Evolutionary conservation across 2,113 vertebrate genomes (phyloP).

Genomic region (Nanorana parkeri): DNA sequence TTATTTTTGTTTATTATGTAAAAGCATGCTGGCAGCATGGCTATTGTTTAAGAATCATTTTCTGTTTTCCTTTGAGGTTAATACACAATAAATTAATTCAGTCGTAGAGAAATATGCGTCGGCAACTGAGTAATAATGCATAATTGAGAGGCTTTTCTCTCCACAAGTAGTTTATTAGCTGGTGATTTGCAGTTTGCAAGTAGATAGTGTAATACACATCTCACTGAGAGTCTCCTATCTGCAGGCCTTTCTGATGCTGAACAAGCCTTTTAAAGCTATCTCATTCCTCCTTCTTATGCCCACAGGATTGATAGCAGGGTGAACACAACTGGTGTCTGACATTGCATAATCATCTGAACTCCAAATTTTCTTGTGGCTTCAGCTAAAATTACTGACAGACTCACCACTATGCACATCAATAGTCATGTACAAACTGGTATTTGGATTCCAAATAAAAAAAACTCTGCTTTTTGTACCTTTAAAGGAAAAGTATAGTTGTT

Average conservation of each 20-base stretch:
- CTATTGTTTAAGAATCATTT: constrained; percentile 37
- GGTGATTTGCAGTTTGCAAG: constrained; percentile 41
- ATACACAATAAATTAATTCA: constrained; percentile 48
- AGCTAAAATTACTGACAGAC: constrained; percentile 2
- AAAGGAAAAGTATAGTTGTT: too few species aligned
- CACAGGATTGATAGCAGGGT: not conserved
- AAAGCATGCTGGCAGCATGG: constrained; percentile 8
- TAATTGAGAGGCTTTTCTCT: constrained; percentile 42
- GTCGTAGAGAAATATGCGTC: constrained; percentile 38
- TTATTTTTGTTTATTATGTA: constrained; percentile 4
- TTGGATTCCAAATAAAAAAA: too few species aligned
- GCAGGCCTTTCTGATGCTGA: not conserved
- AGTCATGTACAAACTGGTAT: not conserved
- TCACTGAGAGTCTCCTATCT: constrained; percentile 23
- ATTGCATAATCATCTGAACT: not conserved
- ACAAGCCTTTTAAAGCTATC: constrained; percentile 1
- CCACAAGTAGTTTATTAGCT: constrained; percentile 41
- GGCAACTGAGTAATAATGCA: constrained; percentile 29
- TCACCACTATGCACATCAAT: not conserved
- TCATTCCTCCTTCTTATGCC: not conserved
- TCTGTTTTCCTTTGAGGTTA: constrained; percentile 25
- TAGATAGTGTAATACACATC: constrained; percentile 26
- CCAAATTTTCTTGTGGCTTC: not conserved
- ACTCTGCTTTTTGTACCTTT: too few species aligned
- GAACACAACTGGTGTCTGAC: not conserved